Conservation (phyloP, 2,113 vertebrate species). For the Clarias batrachus region DNA sequence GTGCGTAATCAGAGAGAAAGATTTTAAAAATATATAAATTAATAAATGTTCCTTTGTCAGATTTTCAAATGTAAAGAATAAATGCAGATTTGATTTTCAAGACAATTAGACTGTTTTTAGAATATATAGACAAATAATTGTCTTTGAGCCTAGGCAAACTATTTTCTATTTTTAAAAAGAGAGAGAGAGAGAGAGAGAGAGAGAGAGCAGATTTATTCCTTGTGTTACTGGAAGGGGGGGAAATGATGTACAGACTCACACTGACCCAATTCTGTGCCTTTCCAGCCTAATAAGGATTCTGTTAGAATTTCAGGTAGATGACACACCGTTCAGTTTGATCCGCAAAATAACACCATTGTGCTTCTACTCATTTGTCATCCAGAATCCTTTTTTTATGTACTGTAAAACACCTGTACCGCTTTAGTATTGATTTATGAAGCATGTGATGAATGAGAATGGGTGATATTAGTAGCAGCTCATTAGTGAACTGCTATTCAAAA, state of each 20-base stretch:
- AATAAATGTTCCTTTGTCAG: neutral
- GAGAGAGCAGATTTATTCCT: conserved; percentile 23
- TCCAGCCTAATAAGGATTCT: conserved; percentile 29
- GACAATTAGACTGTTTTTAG: neutral
- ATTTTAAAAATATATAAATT: neutral
- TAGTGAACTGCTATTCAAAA: conserved; percentile 1
- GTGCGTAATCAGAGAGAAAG: neutral
- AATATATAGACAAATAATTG: neutral
- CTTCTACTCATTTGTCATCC: conserved; percentile 1
- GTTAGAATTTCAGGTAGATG: conserved; percentile 23
- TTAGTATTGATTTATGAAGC: conserved; percentile 14
- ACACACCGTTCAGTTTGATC: neutral
- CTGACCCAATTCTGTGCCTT: conserved; percentile 42
- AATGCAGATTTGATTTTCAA: neutral
- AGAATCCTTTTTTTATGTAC: neutral
- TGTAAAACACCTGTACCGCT: conserved; percentile 9
- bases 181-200: conserved; percentile 3
- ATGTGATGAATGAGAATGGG: neutral
- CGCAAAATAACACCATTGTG: neutral
- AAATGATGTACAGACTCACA: conserved; percentile 26
- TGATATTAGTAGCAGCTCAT: conserved; percentile 7
- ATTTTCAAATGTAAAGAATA: neutral
- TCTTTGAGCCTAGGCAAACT: neutral
- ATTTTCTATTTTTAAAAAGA: conserved; percentile 9
- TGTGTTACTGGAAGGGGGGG: conserved; percentile 8